Conservation (phyloP, 2,113 vertebrate species). For the Catharus minimus region DNA sequence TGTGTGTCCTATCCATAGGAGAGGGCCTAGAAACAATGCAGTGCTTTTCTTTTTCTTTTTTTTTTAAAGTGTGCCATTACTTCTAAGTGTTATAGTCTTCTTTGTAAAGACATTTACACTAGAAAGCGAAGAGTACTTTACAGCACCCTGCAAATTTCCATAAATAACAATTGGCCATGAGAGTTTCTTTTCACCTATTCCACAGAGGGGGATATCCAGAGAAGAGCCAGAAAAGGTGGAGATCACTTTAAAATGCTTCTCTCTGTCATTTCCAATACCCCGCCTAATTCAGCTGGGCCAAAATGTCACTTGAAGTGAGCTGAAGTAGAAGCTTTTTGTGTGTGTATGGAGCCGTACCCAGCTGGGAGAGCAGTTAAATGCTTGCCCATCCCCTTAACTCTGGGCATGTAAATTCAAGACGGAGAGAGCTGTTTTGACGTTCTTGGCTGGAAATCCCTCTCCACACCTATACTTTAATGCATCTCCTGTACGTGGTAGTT, state of each 20-base stretch:
- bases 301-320: slow-evolving; percentile 62
- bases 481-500: slow-evolving; percentile 69
- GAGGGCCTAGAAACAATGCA: background rate
- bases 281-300: slow-evolving; percentile 61
- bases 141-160: slow-evolving; percentile 49
- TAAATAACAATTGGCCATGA: slow-evolving; percentile 36
- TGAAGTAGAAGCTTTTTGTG: slow-evolving; percentile 67
- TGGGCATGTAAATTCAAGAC: slow-evolving; percentile 64
- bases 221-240: slow-evolving; percentile 60
- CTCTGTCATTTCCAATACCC: slow-evolving; percentile 41
- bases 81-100: slow-evolving; percentile 9
- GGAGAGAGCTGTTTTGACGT: slow-evolving; percentile 52
- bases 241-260: slow-evolving; percentile 60
- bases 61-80: background rate
- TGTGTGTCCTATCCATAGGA: background rate
- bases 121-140: slow-evolving; percentile 44
- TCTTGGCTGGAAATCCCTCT: slow-evolving; percentile 66
- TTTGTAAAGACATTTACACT: slow-evolving; percentile 40
- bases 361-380: slow-evolving; percentile 42
- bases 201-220: slow-evolving; percentile 13
- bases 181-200: slow-evolving; percentile 58
- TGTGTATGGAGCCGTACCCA: slow-evolving; percentile 13
- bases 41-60: background rate
- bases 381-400: slow-evolving; percentile 56
- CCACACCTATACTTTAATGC: slow-evolving; percentile 68